These are phyloP conservation scores for Neodiprion pinetum DNA, from an alignment of 1,140 invertebrate species.

Conservation along the genomic window DNA sequence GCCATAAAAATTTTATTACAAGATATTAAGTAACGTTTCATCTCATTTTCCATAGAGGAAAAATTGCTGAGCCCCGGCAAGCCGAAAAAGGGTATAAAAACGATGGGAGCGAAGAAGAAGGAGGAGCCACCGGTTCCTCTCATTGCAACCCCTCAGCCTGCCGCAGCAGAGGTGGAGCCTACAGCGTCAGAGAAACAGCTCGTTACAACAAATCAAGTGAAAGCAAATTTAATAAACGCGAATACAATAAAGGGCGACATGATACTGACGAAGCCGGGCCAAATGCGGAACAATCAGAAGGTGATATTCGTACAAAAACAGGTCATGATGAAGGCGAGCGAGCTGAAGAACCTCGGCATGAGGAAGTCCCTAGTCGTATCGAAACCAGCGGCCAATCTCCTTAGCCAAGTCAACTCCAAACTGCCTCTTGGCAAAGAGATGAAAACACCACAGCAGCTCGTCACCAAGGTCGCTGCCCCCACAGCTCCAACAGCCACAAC, in stretches of 20 bases:
- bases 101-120: conserved; percentile 43
- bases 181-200: conserved; percentile 41
- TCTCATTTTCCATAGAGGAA: not conserved
- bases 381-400: conserved; percentile 40
- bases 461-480: conserved; percentile 15
- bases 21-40: too few species aligned
- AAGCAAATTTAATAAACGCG: conserved; percentile 55
- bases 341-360: conserved; percentile 40
- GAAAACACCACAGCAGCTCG: conserved; percentile 39
- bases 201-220: conserved; percentile 57
- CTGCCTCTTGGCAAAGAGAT: conserved; percentile 41
- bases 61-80: conserved; percentile 18
- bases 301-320: conserved; percentile 55
- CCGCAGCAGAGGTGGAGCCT: conserved; percentile 23
- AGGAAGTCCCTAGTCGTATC: conserved; percentile 45
- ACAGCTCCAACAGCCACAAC: conserved; percentile 22
- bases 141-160: conserved; percentile 9
- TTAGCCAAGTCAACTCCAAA: conserved; percentile 41
- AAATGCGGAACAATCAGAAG: conserved; percentile 49
- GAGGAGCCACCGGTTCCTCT: conserved; percentile 41
- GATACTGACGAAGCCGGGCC: conserved; percentile 56
- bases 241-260: conserved; percentile 59
- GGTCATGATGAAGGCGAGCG: conserved; percentile 49
- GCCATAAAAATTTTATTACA: too few species aligned
- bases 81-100: conserved; percentile 46